Conservation (phyloP, 2,888 invertebrate genomes). For the Agrotis clavis region DNA sequence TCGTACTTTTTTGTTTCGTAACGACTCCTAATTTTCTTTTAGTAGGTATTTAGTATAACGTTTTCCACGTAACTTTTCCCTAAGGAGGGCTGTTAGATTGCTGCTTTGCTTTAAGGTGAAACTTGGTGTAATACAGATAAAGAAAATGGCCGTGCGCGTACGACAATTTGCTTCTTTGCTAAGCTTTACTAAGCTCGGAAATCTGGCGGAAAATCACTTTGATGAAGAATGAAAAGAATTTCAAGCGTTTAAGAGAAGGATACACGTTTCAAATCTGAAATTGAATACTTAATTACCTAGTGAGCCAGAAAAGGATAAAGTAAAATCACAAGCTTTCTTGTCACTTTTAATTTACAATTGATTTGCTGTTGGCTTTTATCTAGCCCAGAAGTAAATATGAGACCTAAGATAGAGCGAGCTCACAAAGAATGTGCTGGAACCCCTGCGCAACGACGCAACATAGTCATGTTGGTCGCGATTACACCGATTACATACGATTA, state of each 20-base stretch:
- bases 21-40: constrained; percentile 44
- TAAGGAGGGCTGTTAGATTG: constrained; percentile 34
- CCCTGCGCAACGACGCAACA: no score
- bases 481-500: no score
- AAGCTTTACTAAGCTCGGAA: constrained; percentile 17
- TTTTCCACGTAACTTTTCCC: constrained; percentile 46
- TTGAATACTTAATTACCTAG: no score
- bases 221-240: background rate
- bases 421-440: no score
- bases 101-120: constrained; percentile 23
- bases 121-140: constrained; percentile 43
- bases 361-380: no score
- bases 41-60: constrained; percentile 40
- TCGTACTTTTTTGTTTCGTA: constrained; percentile 42
- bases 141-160: constrained; percentile 48
- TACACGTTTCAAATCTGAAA: background rate
- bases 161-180: constrained; percentile 37
- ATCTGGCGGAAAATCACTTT: constrained; percentile 1
- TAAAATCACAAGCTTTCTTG: no score
- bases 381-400: no score
- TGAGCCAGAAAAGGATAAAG: no score
- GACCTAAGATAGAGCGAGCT: no score
- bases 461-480: no score
- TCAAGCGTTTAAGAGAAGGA: background rate
- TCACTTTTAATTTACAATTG: no score